These are phyloP conservation scores for Anoplophora glabripennis DNA, from an alignment of 1,140 invertebrate species.

Conservation along the genomic window DNA sequence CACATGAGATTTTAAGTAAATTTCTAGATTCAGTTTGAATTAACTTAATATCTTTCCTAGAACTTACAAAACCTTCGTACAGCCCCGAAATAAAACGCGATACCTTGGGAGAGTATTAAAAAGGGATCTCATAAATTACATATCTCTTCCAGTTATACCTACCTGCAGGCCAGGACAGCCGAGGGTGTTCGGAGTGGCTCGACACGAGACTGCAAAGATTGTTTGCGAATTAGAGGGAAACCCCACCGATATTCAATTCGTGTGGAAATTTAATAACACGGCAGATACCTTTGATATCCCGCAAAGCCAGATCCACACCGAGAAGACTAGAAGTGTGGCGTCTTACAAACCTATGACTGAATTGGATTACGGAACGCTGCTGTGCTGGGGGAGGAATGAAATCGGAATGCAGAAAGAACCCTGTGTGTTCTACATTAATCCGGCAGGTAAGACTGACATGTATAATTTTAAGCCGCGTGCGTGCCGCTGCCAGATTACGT, in stretches of 20 bases:
- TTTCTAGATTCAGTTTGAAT: too few species aligned
- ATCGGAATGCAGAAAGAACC: slow-evolving; percentile 65
- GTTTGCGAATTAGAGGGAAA: slow-evolving; percentile 83
- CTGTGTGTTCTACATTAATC: slow-evolving; percentile 69
- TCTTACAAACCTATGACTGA: slow-evolving; percentile 70
- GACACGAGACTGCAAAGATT: slow-evolving; percentile 73
- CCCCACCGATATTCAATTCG: slow-evolving; percentile 66
- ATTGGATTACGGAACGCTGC: slow-evolving; percentile 66
- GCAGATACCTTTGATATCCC: slow-evolving; percentile 66
- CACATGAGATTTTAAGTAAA: too few species aligned
- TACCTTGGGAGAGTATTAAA: too few species aligned
- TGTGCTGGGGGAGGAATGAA: slow-evolving; percentile 68
- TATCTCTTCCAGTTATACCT: slow-evolving; percentile 61
- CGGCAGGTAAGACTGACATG: slow-evolving; percentile 57
- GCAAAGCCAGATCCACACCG: slow-evolving; percentile 57
- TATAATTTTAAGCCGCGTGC: too few species aligned
- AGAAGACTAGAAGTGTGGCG: slow-evolving; percentile 60
- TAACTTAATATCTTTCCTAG: too few species aligned
- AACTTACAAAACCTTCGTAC: too few species aligned
- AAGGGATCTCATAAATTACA: too few species aligned
- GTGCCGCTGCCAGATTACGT: too few species aligned
- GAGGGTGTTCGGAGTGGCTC: slow-evolving; percentile 70
- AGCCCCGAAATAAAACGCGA: too few species aligned
- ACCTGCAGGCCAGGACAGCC: slow-evolving; percentile 66
- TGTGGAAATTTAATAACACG: slow-evolving; percentile 77